Conservation (phyloP, 2,888 invertebrate species). For the Orthonychiurus folsomi region DNA sequence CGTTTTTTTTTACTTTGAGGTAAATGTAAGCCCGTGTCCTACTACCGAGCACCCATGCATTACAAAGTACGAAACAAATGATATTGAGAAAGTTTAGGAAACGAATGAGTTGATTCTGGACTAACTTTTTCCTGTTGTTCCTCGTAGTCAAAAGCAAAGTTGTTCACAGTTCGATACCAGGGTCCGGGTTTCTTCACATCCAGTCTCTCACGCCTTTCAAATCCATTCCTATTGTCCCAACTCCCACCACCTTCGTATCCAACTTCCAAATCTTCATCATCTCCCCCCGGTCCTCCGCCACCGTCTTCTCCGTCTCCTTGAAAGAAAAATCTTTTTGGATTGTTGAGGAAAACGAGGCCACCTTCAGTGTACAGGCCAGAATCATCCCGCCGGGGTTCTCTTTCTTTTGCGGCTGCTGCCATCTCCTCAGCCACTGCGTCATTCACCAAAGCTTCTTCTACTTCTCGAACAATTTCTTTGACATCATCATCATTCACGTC, state of each 20-base stretch:
- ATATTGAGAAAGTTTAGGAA: too few species aligned
- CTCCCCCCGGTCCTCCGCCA: slow-evolving; percentile 18
- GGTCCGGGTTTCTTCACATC: slow-evolving; percentile 95
- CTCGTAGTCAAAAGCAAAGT: slow-evolving; percentile 48
- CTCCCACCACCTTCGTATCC: background rate
- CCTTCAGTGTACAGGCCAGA: slow-evolving; percentile 52
- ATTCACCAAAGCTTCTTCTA: background rate
- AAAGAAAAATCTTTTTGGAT: slow-evolving; percentile 19
- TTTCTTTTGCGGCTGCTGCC: background rate
- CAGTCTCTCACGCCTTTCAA: slow-evolving; percentile 76
- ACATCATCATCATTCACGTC: background rate
- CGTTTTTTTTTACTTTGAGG: background rate
- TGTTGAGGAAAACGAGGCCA: slow-evolving; percentile 50
- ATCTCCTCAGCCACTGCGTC: slow-evolving; percentile 8
- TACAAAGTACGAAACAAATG: too few species aligned
- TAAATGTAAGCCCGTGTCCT: too few species aligned
- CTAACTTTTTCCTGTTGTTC: slow-evolving; percentile 11
- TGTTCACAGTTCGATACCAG: slow-evolving; percentile 58
- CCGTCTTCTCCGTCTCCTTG: slow-evolving; percentile 11
- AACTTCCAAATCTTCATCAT: slow-evolving; percentile 18
- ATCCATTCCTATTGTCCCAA: slow-evolving; percentile 50
- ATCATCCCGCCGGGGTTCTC: slow-evolving; percentile 19
- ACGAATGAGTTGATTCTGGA: background rate
- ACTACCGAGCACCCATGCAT: too few species aligned
- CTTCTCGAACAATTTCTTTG: background rate